Conservation (phyloP, 2,113 vertebrate species). For the Cebus imitator region DNA sequence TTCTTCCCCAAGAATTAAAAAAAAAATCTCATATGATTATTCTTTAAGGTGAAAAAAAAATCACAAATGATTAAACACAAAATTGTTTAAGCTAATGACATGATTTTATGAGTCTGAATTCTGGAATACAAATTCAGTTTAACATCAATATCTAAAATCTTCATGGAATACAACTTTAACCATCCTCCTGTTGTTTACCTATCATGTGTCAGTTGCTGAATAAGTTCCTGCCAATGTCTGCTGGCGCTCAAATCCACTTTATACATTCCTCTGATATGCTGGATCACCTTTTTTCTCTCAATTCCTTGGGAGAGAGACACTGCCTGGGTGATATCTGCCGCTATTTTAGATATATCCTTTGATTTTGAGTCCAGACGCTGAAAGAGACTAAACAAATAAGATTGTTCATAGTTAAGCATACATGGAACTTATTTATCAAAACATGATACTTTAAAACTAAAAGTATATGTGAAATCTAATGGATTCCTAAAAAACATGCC, state of each 20-base stretch:
- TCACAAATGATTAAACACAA: conserved; percentile 11
- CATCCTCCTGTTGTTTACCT: conserved; percentile 81
- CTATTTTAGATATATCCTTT: conserved; percentile 98
- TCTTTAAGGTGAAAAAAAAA: conserved; percentile 16
- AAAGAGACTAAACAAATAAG: conserved; percentile 88
- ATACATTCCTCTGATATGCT: conserved; percentile 96
- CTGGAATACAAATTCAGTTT: not conserved
- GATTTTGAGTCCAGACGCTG: conserved; percentile 96
- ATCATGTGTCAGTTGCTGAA: conserved; percentile 96
- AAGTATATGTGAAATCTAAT: not conserved
- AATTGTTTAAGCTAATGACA: not conserved
- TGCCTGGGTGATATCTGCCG: conserved; percentile 96
- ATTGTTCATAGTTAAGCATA: not conserved
- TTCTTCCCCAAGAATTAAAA: not conserved
- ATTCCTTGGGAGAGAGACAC: conserved; percentile 96
- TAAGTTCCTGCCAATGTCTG: conserved; percentile 97
- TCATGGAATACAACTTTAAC: not conserved
- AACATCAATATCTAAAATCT: not conserved
- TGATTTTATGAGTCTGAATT: not conserved
- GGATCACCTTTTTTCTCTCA: conserved; percentile 98
- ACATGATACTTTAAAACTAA: not conserved
- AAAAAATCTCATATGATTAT: not conserved
- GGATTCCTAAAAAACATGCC: not conserved
- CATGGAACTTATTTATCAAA: not conserved
- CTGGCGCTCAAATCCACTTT: conserved; percentile 96